phyloP scores from a whole-genome alignment of 2,797 vertebrate genomes.

The Hapalemur alaotrensis region DNA sequence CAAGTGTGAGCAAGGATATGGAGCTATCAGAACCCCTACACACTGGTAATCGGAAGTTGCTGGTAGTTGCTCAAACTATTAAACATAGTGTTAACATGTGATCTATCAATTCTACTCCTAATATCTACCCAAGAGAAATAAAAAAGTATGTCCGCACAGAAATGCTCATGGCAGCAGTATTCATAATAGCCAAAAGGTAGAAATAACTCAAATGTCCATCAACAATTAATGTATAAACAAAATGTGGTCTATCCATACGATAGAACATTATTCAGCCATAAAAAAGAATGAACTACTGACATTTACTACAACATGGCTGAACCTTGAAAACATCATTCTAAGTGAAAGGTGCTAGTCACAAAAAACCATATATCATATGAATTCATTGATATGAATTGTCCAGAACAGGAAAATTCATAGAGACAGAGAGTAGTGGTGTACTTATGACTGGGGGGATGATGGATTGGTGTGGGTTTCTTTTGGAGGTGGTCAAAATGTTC shows the following conservation, averaged over 20 bases:
- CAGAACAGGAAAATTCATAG: no score
- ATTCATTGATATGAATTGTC: no score
- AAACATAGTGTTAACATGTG: not conserved
- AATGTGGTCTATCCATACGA: not conserved
- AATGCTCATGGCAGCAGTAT: not conserved
- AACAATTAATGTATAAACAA: not conserved
- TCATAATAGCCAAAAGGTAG: not conserved
- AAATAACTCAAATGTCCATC: not conserved
- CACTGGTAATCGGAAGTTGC: not conserved
- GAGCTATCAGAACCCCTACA: not conserved
- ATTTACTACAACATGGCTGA: not conserved
- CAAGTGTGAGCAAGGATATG: not conserved
- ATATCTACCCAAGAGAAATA: not conserved
- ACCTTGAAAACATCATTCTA: not conserved
- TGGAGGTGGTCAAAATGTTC: not conserved
- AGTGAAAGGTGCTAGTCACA: no score
- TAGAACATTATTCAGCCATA: not conserved
- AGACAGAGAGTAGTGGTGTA: no score
- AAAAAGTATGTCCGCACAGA: not conserved
- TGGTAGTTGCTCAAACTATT: not conserved
- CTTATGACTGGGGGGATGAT: not conserved
- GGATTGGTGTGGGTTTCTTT: not conserved
- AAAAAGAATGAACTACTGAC: not conserved
- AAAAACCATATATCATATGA: no score
- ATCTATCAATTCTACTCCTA: not conserved